These are phyloP conservation scores for Urechis unicinctus DNA, from an alignment of 2,888 invertebrate species.

Conservation along the genomic window DNA sequence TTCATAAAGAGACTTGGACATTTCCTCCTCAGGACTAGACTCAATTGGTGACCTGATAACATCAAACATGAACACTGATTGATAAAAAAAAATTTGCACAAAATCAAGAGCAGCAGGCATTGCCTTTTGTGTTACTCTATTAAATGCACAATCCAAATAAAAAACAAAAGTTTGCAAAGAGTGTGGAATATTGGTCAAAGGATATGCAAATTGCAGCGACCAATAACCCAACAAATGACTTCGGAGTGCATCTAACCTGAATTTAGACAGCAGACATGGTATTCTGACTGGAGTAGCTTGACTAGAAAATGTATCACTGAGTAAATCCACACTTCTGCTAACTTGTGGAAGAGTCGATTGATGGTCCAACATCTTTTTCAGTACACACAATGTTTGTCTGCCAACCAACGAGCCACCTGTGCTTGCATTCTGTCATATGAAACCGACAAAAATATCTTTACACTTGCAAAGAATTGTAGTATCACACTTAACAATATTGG, in stretches of 20 bases:
- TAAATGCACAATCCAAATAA: too few species aligned
- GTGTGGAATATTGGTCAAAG: too few species aligned
- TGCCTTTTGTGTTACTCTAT: too few species aligned
- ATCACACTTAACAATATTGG: too few species aligned
- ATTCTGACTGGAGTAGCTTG: slow-evolving; percentile 36
- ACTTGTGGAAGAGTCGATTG: slow-evolving; percentile 18
- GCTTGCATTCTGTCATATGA: slow-evolving; percentile 31
- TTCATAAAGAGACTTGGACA: slow-evolving; percentile 23
- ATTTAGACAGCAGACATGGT: slow-evolving; percentile 35
- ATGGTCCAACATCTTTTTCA: slow-evolving; percentile 33
- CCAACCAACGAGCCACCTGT: slow-evolving; percentile 35
- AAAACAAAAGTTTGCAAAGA: too few species aligned
- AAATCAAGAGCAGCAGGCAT: too few species aligned
- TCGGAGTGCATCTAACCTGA: slow-evolving; percentile 27
- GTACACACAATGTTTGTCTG: slow-evolving; percentile 25
- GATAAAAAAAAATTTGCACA: too few species aligned
- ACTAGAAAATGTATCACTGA: slow-evolving; percentile 29
- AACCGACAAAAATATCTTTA: too few species aligned
- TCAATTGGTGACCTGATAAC: slow-evolving; percentile 27
- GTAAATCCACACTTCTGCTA: slow-evolving; percentile 18
- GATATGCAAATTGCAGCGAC: too few species aligned
- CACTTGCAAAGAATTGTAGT: too few species aligned
- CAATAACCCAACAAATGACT: too few species aligned
- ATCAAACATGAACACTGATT: too few species aligned
- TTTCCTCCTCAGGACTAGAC: slow-evolving; percentile 21